Percentiles rank a stretch among this genome's conserved stretches.
Conservation (phyloP, 2,113 vertebrate genomes). For the Mesocricetus auratus region DNA sequence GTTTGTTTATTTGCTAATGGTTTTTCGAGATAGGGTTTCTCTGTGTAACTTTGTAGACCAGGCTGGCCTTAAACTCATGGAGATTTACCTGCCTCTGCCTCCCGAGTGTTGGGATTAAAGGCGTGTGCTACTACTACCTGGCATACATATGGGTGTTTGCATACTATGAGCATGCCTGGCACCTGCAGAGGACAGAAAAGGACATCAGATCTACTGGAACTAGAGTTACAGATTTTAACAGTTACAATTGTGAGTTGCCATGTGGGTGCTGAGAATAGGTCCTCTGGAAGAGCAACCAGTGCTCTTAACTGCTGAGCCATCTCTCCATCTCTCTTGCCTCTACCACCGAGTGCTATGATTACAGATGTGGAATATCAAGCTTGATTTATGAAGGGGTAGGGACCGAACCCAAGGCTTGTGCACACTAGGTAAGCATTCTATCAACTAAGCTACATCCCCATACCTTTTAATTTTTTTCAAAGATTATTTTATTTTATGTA, state of each 20-base stretch:
- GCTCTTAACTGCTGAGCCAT: background rate
- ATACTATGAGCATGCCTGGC: background rate
- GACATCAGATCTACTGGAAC: background rate
- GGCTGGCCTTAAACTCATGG: too few relatives aligned
- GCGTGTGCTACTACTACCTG: too few relatives aligned
- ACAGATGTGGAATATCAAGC: background rate
- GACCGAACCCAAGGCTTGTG: background rate
- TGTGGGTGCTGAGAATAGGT: background rate
- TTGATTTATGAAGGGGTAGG: background rate
- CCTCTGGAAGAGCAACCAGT: background rate
- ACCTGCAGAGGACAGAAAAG: background rate
- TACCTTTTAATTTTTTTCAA: background rate
- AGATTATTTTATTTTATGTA: background rate
- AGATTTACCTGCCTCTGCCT: too few relatives aligned
- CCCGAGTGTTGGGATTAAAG: too few relatives aligned
- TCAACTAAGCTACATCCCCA: background rate
- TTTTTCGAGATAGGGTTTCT: too few relatives aligned
- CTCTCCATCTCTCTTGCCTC: background rate
- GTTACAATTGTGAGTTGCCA: background rate
- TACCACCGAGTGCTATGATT: background rate
- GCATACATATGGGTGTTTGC: background rate
- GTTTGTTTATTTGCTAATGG: too few relatives aligned
- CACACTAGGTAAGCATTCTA: background rate
- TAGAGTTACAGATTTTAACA: background rate
- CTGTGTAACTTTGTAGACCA: too few relatives aligned